Evolutionary conservation across 2,888 invertebrate species (phyloP).

Genomic region (Mamestra brassicae): DNA sequence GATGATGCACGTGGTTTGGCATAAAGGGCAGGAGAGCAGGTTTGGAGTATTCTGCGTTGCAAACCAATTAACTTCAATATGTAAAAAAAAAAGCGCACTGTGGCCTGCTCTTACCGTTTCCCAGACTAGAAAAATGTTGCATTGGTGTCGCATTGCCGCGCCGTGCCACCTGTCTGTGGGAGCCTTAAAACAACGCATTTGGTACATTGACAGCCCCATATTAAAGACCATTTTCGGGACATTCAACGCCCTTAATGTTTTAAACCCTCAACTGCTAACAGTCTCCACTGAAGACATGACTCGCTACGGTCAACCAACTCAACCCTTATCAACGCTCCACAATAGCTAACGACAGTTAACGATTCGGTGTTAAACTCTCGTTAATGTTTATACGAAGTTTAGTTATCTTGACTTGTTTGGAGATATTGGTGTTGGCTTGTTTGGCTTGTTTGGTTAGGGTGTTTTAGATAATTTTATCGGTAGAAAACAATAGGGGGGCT

Average conservation of each 20-base stretch:
- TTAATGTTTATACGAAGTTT: constrained; percentile 34
- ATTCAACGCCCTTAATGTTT: background rate
- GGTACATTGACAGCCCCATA: background rate
- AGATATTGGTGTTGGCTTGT: background rate
- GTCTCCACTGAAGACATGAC: constrained; percentile 27
- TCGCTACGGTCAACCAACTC: constrained; percentile 16
- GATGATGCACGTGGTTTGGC: too few species aligned
- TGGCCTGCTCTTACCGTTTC: too few species aligned
- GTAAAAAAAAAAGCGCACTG: too few species aligned
- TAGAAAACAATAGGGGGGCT: too few species aligned
- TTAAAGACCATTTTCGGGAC: background rate
- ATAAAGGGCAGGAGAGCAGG: too few species aligned
- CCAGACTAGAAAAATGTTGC: too few species aligned
- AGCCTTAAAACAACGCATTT: background rate
- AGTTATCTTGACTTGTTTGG: constrained; percentile 2
- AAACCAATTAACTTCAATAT: too few species aligned
- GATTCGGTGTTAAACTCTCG: constrained; percentile 35
- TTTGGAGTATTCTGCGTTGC: too few species aligned
- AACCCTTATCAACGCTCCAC: constrained; percentile 42
- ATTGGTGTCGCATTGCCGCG: background rate
- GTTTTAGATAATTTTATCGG: background rate
- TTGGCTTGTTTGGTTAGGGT: constrained; percentile 5
- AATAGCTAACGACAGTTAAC: constrained; percentile 34
- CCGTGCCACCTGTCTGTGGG: background rate
- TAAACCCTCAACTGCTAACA: constrained; percentile 25